Percentiles rank a stretch among this genome's conserved stretches.
Evolutionary conservation across 2,113 vertebrate species (phyloP).

Genomic region (Neotragus moschatus): DNA sequence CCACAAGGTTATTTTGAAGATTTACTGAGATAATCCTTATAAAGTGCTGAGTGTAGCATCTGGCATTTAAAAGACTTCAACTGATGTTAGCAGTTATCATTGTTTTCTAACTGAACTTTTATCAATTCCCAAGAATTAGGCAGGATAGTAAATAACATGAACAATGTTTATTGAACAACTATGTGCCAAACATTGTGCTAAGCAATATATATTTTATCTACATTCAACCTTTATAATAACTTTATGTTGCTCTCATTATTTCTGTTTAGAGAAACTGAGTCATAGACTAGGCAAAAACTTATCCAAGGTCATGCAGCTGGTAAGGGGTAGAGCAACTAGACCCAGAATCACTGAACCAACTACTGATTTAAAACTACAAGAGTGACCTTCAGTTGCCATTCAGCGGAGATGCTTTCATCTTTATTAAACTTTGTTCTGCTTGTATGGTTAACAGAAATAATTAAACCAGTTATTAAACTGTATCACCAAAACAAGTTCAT

Average conservation of each 20-base stretch:
- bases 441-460: conserved; percentile 8
- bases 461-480: not conserved
- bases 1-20: not conserved
- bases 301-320: not conserved
- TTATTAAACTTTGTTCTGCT: not conserved
- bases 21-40: conserved; percentile 30
- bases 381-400: not conserved
- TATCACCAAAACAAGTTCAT: not conserved
- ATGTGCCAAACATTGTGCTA: not conserved
- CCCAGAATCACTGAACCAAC: not conserved
- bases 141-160: not conserved
- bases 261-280: not conserved
- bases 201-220: not conserved
- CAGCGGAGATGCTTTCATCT: not conserved
- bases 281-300: not conserved
- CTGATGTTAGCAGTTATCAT: not conserved
- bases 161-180: not conserved
- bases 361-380: not conserved
- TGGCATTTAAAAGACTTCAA: not conserved
- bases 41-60: conserved; percentile 16
- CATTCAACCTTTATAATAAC: not conserved
- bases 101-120: not conserved
- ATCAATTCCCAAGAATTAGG: not conserved
- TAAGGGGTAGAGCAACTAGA: not conserved
- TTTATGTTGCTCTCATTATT: not conserved